These are phyloP conservation scores for Microcebus lehilahytsara DNA, from an alignment of 2,113 vertebrate genomes.

Conservation along the genomic window DNA sequence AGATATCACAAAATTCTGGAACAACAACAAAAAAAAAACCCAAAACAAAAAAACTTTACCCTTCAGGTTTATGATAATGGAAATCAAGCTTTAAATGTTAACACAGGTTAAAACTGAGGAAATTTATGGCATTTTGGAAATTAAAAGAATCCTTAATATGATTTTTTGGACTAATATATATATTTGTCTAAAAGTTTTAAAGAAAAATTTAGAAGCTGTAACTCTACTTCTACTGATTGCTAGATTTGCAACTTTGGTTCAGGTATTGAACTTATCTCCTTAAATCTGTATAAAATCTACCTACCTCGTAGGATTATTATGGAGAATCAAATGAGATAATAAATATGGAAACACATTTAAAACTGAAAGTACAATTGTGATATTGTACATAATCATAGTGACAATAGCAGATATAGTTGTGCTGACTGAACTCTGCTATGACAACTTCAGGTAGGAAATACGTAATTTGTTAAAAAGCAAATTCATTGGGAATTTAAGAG, in stretches of 20 bases:
- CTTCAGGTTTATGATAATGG: not conserved
- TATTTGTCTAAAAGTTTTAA: not conserved
- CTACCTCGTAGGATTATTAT: not conserved
- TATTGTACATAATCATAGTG: not conserved
- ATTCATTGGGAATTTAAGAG: not conserved
- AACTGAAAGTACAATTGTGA: not conserved
- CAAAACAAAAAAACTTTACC: not conserved
- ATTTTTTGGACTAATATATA: not conserved
- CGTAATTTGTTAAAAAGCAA: not conserved
- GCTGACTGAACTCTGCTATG: not conserved
- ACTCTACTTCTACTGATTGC: not conserved
- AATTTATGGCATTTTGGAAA: not conserved
- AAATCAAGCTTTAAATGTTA: not conserved
- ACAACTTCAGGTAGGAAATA: not conserved
- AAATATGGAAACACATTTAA: not conserved
- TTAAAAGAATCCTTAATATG: not conserved
- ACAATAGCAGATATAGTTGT: not conserved
- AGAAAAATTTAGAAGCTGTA: not conserved
- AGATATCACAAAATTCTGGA: not conserved
- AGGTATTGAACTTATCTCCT: not conserved
- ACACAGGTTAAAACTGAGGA: not conserved
- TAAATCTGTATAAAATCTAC: not conserved
- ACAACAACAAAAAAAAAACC: not conserved
- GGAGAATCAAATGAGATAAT: not conserved
- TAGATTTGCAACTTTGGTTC: not conserved